Percentiles rank a stretch among this genome's conserved stretches.
Evolutionary conservation across 1,140 invertebrate species (phyloP).

Genomic region (Pseudachorutes palmiensis): DNA sequence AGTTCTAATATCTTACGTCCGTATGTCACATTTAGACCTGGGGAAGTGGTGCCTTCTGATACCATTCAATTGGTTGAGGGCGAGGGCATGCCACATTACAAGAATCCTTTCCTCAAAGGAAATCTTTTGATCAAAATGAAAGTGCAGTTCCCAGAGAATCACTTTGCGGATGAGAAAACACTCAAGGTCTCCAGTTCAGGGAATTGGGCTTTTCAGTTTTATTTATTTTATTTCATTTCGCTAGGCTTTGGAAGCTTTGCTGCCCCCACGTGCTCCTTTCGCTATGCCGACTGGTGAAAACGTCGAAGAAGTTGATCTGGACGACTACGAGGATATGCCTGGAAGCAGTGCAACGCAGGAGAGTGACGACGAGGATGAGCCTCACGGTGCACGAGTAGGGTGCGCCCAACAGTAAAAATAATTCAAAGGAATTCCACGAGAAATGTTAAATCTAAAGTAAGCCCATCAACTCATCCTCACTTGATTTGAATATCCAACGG

Average conservation of each 20-base stretch:
- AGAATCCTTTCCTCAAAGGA: slow-evolving; percentile 73
- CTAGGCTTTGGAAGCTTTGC: slow-evolving; percentile 57
- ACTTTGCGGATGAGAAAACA: slow-evolving; percentile 62
- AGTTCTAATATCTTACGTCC: too few species aligned
- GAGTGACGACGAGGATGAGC: slow-evolving; percentile 59
- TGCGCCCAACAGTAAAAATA: slow-evolving; percentile 57
- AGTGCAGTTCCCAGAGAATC: slow-evolving; percentile 70
- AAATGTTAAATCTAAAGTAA: not conserved
- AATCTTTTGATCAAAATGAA: slow-evolving; percentile 79
- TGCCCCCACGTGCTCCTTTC: slow-evolving; percentile 58
- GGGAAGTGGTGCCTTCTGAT: slow-evolving; percentile 48
- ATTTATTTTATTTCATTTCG: slow-evolving; percentile 20
- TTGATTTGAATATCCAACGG: too few species aligned
- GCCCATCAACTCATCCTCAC: too few species aligned
- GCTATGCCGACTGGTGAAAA: slow-evolving; percentile 61
- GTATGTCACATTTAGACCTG: slow-evolving; percentile 45
- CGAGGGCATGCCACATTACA: slow-evolving; percentile 84
- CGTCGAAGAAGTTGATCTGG: slow-evolving; percentile 73
- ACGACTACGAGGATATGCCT: slow-evolving; percentile 57
- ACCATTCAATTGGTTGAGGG: slow-evolving; percentile 67
- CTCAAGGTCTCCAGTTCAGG: slow-evolving; percentile 49
- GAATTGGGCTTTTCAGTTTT: not conserved
- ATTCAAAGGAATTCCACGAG: not conserved
- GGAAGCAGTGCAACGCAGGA: slow-evolving; percentile 47
- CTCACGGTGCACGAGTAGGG: slow-evolving; percentile 52